Evolutionary conservation across 2,797 vertebrate genomes (phyloP).

Genomic region (Delichon dasypus): DNA sequence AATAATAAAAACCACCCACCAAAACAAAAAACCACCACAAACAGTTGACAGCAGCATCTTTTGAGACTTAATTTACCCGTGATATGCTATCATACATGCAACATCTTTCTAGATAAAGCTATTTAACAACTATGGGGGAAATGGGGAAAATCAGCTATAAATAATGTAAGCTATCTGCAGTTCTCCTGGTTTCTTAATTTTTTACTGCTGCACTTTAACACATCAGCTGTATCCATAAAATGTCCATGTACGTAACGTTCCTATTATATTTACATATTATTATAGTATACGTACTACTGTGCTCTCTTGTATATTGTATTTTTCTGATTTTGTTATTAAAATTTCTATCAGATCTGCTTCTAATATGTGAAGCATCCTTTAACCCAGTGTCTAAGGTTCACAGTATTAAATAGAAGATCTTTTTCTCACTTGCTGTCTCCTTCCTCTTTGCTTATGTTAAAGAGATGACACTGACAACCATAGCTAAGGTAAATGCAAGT

Average conservation of each 20-base stretch:
- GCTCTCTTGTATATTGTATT: neutral
- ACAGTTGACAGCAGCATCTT: neutral
- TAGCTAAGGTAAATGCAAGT: conserved; percentile 23
- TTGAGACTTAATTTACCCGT: conserved; percentile 13
- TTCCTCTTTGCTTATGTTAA: conserved; percentile 11
- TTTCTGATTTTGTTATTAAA: neutral
- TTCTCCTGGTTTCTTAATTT: conserved; percentile 9
- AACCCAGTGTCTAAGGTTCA: neutral
- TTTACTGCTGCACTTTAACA: neutral
- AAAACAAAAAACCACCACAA: neutral
- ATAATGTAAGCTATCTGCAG: neutral
- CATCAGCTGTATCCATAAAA: neutral
- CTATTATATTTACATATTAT: neutral
- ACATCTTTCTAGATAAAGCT: conserved; percentile 9
- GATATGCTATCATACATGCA: neutral
- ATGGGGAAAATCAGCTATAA: conserved; percentile 17
- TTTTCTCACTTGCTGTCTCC: neutral
- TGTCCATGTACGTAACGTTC: neutral
- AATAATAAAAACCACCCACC: too few species aligned
- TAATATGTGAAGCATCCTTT: neutral
- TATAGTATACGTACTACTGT: neutral
- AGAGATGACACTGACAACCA: neutral
- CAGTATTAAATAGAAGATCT: neutral
- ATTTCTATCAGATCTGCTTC: neutral
- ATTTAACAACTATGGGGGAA: conserved; percentile 23